Base-by-base conservation (phyloP, 92 coral and sea anemone species). In the Actinostola sp. region DNA sequence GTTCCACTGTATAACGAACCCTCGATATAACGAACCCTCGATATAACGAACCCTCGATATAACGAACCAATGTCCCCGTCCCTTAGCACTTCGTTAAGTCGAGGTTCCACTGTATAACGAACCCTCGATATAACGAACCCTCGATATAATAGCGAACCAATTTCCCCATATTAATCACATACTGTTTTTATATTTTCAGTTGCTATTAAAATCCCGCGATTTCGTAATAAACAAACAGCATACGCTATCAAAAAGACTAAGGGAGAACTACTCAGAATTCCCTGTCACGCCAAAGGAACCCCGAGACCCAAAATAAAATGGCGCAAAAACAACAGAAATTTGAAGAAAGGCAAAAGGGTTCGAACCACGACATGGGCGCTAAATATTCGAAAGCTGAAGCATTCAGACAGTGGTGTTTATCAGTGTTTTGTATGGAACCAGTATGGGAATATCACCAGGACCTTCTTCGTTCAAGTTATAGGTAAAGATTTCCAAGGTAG, bases 341-440 rank as follows among this genome's bases (percentile, higher is more conserved):
- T 87, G 33, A 52, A 73, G 19, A 29, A 33, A 48, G 26, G 70
- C 20, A 58, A 23, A 42, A 32, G 89, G 52, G 70, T 69, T 17
- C 51, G 61, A 35, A 38, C 71, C 9, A 77, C 50, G 2, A 74
- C 85, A 36, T 83, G 90, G 92, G 85, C 83, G 12, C 60, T 90
- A 48, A 48, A 54, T 52, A 80, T 91, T 58, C 57, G 64, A 16
- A 61, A 63, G 20, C 76, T 91, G 51, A 61, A 66, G 11, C 23
- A 10, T 28, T 34, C 61, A 15, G 85, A 91, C 54, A 68, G 88
- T 27, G 97, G 92, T 7, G 67, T 44, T 0, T 91, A 87, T 75
- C 50, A 56, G 42, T 91, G 97, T 45, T 61, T 57, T 15, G 97
- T 84, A 41, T 61, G 66, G 76, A 91, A 91, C 46, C 63, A 69